A percentile compares a stretch with the other conserved stretches of the same genome.
Conservation (phyloP, 1,140 invertebrate genomes). For the Cyphomyrmex costatus region DNA sequence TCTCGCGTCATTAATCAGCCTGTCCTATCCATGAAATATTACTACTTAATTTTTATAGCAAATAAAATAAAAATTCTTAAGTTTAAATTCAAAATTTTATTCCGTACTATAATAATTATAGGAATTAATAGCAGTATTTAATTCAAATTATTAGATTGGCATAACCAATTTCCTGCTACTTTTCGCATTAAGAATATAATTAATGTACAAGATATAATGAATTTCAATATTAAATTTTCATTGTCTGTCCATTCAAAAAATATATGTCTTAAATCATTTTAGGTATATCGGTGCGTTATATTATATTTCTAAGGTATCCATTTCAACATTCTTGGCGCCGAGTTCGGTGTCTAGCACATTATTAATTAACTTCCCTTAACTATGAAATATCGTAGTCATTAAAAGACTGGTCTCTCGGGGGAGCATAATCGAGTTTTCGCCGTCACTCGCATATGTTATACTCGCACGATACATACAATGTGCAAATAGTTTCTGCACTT, state of each 20-base stretch:
- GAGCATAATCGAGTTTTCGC: conserved; percentile 33
- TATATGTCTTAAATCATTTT: neutral
- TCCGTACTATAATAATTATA: neutral
- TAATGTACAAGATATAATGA: neutral
- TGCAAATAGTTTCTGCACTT: conserved; percentile 16
- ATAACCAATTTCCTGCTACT: neutral
- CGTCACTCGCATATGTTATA: conserved; percentile 9
- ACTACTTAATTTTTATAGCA: neutral
- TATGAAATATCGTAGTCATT: conserved; percentile 56
- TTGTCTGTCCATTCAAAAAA: neutral
- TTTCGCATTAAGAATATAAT: neutral
- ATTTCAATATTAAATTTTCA: neutral
- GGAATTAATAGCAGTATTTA: neutral
- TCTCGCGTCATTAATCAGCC: conserved; percentile 42
- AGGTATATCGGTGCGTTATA: neutral
- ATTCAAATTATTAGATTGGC: neutral
- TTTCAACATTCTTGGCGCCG: conserved; percentile 49
- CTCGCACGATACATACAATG: neutral
- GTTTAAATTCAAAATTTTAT: neutral
- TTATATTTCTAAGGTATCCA: neutral
- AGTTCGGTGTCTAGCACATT: conserved; percentile 14
- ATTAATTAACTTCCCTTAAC: conserved; percentile 61
- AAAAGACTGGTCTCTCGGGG: conserved; percentile 24
- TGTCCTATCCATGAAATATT: neutral
- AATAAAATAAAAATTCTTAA: neutral